These are phyloP conservation scores for Pantherophis vulpinus DNA, from an alignment of 2,797 vertebrate genomes.

Conservation along the genomic window DNA sequence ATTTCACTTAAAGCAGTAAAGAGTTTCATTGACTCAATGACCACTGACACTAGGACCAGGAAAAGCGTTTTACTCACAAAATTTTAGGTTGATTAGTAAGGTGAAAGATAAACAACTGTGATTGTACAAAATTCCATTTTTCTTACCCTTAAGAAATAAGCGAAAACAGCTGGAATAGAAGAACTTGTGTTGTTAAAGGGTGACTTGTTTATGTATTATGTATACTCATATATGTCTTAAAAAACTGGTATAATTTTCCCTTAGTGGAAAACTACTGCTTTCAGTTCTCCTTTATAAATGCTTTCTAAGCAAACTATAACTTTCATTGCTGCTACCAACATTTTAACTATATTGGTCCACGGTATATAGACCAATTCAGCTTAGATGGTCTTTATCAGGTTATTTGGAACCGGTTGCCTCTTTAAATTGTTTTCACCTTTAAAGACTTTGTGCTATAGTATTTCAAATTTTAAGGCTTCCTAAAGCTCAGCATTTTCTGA, in stretches of 20 bases:
- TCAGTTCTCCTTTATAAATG: slow-evolving; percentile 2
- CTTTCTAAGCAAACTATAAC: neutral
- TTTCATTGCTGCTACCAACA: neutral
- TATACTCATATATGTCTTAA: neutral
- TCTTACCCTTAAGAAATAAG: slow-evolving; percentile 17
- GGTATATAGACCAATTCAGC: neutral
- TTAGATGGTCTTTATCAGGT: neutral
- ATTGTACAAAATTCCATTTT: neutral
- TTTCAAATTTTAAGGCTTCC: neutral
- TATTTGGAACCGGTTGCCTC: neutral
- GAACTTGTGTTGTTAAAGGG: slow-evolving; percentile 26
- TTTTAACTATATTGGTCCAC: neutral
- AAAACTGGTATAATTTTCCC: neutral
- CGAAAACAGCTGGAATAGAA: slow-evolving; percentile 19
- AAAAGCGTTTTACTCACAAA: slow-evolving; percentile 11
- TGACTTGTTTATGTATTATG: slow-evolving; percentile 22
- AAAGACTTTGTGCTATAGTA: neutral
- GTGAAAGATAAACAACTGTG: neutral
- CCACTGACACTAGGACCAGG: neutral
- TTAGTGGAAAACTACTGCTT: slow-evolving; percentile 7
- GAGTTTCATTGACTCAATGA: slow-evolving; percentile 13
- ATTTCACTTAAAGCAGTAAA: neutral
- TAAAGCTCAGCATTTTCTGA: neutral
- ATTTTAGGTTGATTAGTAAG: slow-evolving; percentile 14
- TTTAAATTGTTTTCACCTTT: neutral